Evolutionary conservation across 2,113 vertebrate species (phyloP).

Genomic region (Mesoclemmys tuberculata): DNA sequence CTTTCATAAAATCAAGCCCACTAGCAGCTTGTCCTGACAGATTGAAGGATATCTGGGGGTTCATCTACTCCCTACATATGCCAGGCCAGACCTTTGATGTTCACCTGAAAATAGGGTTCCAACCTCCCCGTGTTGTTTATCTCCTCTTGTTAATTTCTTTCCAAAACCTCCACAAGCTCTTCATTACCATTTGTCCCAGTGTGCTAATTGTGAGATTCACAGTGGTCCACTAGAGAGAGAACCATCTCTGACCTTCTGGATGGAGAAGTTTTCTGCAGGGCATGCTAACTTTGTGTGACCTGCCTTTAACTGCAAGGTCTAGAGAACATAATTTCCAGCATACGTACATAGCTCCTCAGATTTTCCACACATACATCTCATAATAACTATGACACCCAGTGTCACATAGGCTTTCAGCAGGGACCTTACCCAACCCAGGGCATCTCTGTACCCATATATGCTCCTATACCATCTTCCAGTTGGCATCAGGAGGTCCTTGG

Average conservation of each 20-base stretch:
- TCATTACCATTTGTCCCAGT: neutral
- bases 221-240: neutral
- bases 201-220: neutral
- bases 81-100: neutral
- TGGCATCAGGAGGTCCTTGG: neutral
- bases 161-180: neutral
- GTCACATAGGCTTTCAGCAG: neutral
- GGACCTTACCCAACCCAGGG: neutral
- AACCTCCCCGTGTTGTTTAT: neutral
- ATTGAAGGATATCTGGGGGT: neutral
- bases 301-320: neutral
- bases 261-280: neutral
- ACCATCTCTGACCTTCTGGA: neutral
- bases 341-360: too few relatives aligned
- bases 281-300: neutral
- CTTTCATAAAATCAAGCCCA: neutral
- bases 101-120: neutral
- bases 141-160: neutral
- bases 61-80: neutral
- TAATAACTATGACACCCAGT: too few relatives aligned
- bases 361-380: too few relatives aligned
- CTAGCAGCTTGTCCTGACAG: neutral
- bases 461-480: neutral
- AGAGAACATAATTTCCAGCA: neutral
- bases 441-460: too few relatives aligned